Evolutionary conservation across 2,888 invertebrate species (phyloP), one percentile per base, ranked within the genome.

Genomic region (Tetanocera ferruginea): DNA sequence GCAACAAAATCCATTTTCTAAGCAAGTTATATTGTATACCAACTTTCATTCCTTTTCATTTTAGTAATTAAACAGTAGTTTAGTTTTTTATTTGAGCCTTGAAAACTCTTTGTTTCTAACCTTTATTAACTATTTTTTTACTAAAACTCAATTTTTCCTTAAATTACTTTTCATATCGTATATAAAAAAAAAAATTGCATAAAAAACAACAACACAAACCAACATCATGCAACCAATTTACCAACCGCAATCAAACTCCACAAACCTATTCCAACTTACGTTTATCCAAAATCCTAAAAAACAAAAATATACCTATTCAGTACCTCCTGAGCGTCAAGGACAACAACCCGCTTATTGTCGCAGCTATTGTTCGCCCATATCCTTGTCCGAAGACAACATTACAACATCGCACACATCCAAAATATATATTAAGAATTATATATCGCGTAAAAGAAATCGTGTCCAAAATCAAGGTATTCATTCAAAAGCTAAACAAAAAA

Each of bases 391-490:
- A 82, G 87, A 83, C 86, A 87, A 87, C 85, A 84, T 86, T 84
- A 86, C 83, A 82, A 82, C 86, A 70, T 83, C 85, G 84, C 83
- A 85, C 83, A 87, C 85, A 85, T 86, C 88, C 86, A 89, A 89
- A 82, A 81, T 85, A 86, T 88, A 89, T 83, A 84, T 89, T 84
- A 84, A 87, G 86, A 89, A 85, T 85, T 90, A 90, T 84, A 87
- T 88, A 83, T 85, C 86, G 82, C 88, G 88, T 83, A 90, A 89
- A 88, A 89, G 87, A 89, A 87, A 88, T 88, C 88, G 88, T 86
- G 85, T 89, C 85, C 85, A 86, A 88, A 90, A 87, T 85, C 88
- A 89, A 90, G 89, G 89, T 90, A 90, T 88, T 89, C 86, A 84
- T 82, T 62, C 66, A 64, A 78, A 70, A 34, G 70, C 55, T 66